Percentiles rank a stretch among this genome's conserved stretches.
Evolutionary conservation across 2,797 vertebrate genomes (phyloP).

Genomic region (Lophius americanus): DNA sequence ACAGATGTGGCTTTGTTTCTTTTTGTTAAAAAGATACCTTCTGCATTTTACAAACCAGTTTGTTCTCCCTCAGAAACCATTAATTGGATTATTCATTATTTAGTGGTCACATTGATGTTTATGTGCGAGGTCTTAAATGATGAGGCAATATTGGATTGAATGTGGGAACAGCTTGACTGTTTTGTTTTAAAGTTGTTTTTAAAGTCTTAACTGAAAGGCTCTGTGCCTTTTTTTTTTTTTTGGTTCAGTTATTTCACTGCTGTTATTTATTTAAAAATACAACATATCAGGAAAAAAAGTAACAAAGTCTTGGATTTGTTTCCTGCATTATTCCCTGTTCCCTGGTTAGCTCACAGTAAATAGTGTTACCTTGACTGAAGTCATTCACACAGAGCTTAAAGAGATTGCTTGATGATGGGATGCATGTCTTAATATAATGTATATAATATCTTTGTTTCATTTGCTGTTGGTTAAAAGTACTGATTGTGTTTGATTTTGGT

Average conservation of each 20-base stretch:
- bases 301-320: not conserved
- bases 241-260: not conserved
- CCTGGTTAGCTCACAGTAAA: not conserved
- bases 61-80: slow-evolving; percentile 25
- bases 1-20: not conserved
- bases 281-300: not conserved
- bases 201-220: slow-evolving; percentile 11
- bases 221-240: not conserved
- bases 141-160: slow-evolving; percentile 22
- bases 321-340: not conserved
- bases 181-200: slow-evolving; percentile 15
- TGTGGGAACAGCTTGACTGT: slow-evolving; percentile 16
- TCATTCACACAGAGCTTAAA: not conserved
- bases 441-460: no score
- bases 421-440: not conserved
- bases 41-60: slow-evolving; percentile 16
- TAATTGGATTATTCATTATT: slow-evolving; percentile 10
- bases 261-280: not conserved
- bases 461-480: not conserved
- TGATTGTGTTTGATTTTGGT: not conserved
- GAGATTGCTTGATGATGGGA: not conserved
- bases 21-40: not conserved
- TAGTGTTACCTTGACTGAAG: not conserved
- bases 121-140: slow-evolving; percentile 11
- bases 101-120: not conserved